A percentile compares a stretch with the other conserved stretches of the same genome.
Evolutionary conservation across 2,888 invertebrate species (phyloP).

Genomic region (Plebejus argus): DNA sequence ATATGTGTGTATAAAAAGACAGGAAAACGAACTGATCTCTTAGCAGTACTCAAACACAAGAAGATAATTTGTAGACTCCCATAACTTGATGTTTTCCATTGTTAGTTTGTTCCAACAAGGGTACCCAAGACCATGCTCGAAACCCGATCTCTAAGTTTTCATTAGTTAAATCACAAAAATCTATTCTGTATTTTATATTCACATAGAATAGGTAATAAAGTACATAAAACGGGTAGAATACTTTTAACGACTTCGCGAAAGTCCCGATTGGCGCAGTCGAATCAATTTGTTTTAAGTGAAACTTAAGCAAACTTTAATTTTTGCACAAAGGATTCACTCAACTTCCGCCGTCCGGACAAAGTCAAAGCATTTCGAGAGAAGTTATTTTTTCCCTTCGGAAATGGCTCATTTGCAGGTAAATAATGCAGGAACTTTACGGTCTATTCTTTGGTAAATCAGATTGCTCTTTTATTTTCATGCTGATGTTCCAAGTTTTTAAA

Average conservation of each 20-base stretch:
- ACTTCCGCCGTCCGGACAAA: slow-evolving; percentile 32
- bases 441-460: slow-evolving; percentile 29
- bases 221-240: neutral
- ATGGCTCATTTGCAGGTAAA: slow-evolving; percentile 34
- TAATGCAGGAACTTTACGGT: slow-evolving; percentile 29
- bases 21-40: no score
- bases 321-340: slow-evolving; percentile 32
- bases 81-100: no score
- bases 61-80: no score
- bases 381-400: slow-evolving; percentile 33
- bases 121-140: no score
- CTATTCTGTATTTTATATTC: neutral
- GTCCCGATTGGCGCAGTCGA: slow-evolving; percentile 7
- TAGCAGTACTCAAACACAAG: neutral
- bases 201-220: neutral
- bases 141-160: no score
- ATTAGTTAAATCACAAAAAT: no score
- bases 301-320: slow-evolving; percentile 32
- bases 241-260: slow-evolving; percentile 6
- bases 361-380: slow-evolving; percentile 32
- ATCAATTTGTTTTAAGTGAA: slow-evolving; percentile 15
- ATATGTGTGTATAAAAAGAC: no score
- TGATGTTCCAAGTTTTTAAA: slow-evolving; percentile 14
- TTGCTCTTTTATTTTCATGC: slow-evolving; percentile 12
- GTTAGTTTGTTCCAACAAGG: no score